Evolutionary conservation across 2,797 vertebrate genomes (phyloP).

Genomic region (Psittacula echo): DNA sequence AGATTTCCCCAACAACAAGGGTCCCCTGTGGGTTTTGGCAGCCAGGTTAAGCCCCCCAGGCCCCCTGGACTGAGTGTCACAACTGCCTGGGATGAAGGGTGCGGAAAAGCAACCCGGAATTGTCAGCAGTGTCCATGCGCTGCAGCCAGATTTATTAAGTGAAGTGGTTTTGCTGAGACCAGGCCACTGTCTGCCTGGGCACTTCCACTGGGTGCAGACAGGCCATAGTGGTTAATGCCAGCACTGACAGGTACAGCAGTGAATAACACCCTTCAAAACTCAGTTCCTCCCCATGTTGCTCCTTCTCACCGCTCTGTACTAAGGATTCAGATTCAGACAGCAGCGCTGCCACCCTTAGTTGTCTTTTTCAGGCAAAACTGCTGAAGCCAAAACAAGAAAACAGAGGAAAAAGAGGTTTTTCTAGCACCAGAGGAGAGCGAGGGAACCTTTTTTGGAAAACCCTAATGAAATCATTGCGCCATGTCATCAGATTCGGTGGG

Average conservation of each 20-base stretch:
- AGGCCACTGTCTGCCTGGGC: accelerated
- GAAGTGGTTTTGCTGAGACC: background rate
- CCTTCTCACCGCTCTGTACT: background rate
- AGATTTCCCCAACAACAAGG: background rate
- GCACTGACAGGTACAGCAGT: background rate
- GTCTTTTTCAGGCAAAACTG: background rate
- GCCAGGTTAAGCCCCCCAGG: background rate
- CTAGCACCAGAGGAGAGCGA: background rate
- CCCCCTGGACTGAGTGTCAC: background rate
- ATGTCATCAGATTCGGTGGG: slow-evolving; percentile 57
- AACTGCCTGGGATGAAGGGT: background rate
- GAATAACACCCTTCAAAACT: background rate
- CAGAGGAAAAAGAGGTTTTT: background rate
- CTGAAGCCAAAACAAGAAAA: background rate
- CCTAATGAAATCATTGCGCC: slow-evolving; percentile 55
- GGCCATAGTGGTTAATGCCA: accelerated
- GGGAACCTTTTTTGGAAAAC: slow-evolving; percentile 49
- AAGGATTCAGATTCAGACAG: background rate
- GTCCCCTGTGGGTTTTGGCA: background rate
- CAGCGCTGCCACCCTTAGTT: background rate
- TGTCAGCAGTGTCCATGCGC: background rate
- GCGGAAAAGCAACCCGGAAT: accelerated
- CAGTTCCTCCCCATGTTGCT: background rate
- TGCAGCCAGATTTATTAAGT: too few relatives aligned
- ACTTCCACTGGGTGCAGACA: accelerated